Evolutionary conservation across 2,113 vertebrate genomes (phyloP).

Genomic region (Prunella fulvescens): DNA sequence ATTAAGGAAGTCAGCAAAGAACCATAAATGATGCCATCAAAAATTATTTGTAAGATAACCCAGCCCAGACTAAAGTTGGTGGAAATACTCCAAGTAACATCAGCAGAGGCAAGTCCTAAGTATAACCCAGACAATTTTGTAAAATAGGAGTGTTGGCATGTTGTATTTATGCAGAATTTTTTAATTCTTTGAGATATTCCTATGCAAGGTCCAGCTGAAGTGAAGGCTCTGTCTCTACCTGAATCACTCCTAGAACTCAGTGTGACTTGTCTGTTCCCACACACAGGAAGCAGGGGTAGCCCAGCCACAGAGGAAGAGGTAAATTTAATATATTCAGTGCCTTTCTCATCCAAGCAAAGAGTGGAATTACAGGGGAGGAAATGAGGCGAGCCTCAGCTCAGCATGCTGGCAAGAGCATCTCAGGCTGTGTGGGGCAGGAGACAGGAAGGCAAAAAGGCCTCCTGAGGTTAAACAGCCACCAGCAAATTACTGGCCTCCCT

Average conservation of each 20-base stretch:
- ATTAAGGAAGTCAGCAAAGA: neutral
- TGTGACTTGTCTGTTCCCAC: neutral
- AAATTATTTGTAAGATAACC: neutral
- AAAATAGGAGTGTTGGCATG: neutral
- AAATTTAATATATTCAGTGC: neutral
- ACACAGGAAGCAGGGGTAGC: neutral
- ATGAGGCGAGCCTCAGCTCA: neutral
- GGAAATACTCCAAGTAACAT: neutral
- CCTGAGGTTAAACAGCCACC: too few relatives aligned
- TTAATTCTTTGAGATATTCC: neutral
- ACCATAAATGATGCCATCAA: neutral
- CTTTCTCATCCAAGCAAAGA: neutral
- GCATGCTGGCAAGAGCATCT: neutral
- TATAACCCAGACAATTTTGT: neutral
- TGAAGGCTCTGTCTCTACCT: neutral
- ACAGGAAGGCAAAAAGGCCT: too few relatives aligned
- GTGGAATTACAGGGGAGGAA: constrained; percentile 38
- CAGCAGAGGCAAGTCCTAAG: neutral
- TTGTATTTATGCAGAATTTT: neutral
- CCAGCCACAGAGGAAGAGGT: neutral
- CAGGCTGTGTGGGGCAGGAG: constrained; percentile 18
- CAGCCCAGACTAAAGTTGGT: neutral
- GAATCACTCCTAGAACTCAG: neutral
- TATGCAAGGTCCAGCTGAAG: neutral
- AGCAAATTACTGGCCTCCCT: too few relatives aligned